phyloP scores from a whole-genome alignment of 2,888 invertebrate genomes.

The Phytoseiulus persimilis region DNA sequence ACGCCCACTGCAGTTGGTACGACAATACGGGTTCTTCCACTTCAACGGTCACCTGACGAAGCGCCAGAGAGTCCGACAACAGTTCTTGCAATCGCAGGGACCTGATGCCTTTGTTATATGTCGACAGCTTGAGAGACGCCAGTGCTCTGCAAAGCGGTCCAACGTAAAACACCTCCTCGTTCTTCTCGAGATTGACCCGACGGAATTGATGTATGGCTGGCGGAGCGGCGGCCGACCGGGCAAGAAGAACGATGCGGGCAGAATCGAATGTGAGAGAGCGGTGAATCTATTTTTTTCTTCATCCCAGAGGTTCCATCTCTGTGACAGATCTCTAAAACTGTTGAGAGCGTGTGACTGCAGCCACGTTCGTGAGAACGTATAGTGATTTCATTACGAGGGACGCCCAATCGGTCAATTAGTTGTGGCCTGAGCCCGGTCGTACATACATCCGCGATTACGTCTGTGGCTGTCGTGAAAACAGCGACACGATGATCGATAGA shows the following conservation, averaged over 20 bases:
- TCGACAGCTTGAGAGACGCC: constrained; percentile 44
- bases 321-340: too few species aligned
- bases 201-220: too few species aligned
- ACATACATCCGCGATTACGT: background rate
- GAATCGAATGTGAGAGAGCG: too few species aligned
- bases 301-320: too few species aligned
- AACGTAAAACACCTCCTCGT: background rate
- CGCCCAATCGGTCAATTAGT: background rate
- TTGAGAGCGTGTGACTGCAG: too few species aligned
- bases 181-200: too few species aligned
- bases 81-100: constrained; percentile 46
- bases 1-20: constrained; percentile 66
- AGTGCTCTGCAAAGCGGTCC: constrained; percentile 42
- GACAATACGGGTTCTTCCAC: constrained; percentile 66
- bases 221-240: too few species aligned
- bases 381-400: background rate
- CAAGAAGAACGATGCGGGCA: too few species aligned
- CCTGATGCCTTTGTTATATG: constrained; percentile 44
- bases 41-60: constrained; percentile 54
- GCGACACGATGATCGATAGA: background rate
- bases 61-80: constrained; percentile 43
- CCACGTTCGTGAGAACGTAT: background rate
- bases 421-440: background rate
- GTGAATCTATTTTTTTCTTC: too few species aligned
- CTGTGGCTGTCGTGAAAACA: background rate